Percentiles rank a stretch among this genome's conserved stretches.
Evolutionary conservation across 2,797 vertebrate species (phyloP).

Genomic region (Xenops minutus): DNA sequence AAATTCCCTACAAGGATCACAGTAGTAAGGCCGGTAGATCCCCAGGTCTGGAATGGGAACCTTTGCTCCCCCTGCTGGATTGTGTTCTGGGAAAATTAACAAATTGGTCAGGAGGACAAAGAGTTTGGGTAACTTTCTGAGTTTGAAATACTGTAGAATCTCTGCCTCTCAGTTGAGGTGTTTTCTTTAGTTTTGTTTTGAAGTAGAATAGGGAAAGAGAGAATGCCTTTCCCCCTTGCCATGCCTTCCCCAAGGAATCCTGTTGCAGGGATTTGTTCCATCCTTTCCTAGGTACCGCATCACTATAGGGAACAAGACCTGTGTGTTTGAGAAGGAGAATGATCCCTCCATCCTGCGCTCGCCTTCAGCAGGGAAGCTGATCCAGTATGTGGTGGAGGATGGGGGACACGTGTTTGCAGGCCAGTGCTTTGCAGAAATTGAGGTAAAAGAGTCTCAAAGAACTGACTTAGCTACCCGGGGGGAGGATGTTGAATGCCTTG

Average conservation of each 20-base stretch:
- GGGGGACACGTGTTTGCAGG: conserved; percentile 95
- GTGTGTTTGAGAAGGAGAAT: conserved; percentile 98
- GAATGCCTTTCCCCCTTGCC: not conserved
- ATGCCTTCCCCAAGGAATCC: not conserved
- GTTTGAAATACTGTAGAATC: not conserved
- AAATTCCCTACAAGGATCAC: not conserved
- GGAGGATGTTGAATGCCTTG: not conserved
- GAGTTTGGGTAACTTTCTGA: not conserved
- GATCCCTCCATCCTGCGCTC: conserved; percentile 95
- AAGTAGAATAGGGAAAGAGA: not conserved
- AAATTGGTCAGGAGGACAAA: not conserved
- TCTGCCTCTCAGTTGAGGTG: not conserved
- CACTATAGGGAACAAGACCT: conserved; percentile 98
- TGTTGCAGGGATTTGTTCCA: not conserved
- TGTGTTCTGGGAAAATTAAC: not conserved
- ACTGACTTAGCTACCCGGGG: not conserved
- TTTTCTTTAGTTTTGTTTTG: not conserved
- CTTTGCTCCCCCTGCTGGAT: not conserved
- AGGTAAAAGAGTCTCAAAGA: conserved; percentile 78
- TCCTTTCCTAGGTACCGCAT: conserved; percentile 87
- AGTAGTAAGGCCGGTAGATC: not conserved
- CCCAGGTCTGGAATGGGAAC: not conserved
- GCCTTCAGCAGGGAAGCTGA: conserved; percentile 93
- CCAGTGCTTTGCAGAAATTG: conserved; percentile 97
- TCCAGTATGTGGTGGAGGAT: conserved; percentile 95